These are phyloP conservation scores for Arvicanthis niloticus DNA, from an alignment of 2,113 vertebrate species.

Conservation along the genomic window DNA sequence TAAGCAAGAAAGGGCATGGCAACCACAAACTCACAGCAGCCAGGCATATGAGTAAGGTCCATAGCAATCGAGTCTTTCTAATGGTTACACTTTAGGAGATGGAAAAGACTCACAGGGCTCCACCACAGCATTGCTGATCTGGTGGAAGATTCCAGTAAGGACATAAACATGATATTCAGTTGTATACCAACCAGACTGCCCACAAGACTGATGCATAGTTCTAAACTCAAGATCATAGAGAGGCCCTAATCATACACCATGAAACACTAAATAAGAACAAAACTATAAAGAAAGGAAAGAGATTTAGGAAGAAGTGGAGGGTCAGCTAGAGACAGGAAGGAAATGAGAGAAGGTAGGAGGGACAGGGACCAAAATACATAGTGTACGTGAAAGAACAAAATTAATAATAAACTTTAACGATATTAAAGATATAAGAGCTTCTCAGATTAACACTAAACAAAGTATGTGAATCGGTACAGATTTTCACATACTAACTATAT, in stretches of 20 bases:
- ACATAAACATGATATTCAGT: neutral
- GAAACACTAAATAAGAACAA: neutral
- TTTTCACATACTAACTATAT: neutral
- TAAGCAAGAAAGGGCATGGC: neutral
- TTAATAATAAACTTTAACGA: neutral
- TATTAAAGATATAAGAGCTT: neutral
- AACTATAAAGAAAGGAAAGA: neutral
- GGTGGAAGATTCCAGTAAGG: neutral
- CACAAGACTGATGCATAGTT: no score
- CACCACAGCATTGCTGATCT: neutral
- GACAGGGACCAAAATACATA: neutral
- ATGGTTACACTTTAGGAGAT: no score
- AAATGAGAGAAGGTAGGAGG: neutral
- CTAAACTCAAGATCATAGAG: neutral
- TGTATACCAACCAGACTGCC: neutral
- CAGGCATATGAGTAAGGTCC: no score
- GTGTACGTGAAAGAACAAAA: neutral
- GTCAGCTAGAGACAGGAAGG: no score
- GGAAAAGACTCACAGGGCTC: no score
- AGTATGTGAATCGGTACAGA: neutral
- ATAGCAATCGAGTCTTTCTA: neutral
- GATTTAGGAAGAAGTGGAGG: no score
- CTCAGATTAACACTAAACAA: constrained; percentile 1
- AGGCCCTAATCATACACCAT: no score
- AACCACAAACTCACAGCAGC: no score